Percentiles rank a stretch among this genome's conserved stretches.
Conservation (phyloP, 2,113 vertebrate species). For the Centropristis striata region DNA sequence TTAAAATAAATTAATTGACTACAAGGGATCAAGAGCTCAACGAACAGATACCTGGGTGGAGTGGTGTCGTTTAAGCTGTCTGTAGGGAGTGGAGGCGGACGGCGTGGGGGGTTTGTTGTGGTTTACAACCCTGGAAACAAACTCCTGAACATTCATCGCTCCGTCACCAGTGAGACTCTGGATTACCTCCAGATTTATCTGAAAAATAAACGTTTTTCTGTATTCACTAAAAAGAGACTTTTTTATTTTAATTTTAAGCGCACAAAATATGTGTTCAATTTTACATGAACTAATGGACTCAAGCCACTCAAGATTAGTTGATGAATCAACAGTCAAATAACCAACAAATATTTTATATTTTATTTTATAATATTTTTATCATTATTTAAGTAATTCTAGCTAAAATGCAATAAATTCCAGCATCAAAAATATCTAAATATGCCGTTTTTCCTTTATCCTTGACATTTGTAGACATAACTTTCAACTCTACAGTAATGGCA, state of each 20-base stretch:
- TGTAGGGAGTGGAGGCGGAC: slow-evolving; percentile 93
- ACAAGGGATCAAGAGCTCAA: slow-evolving; percentile 2
- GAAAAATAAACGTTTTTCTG: slow-evolving; percentile 32
- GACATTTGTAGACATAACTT: too few relatives aligned
- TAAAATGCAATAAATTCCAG: background rate
- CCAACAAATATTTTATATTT: too few relatives aligned
- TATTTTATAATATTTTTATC: too few relatives aligned
- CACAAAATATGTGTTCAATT: too few relatives aligned
- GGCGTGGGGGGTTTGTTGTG: slow-evolving; percentile 87
- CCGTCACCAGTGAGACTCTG: slow-evolving; percentile 85
- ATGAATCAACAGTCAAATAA: too few relatives aligned
- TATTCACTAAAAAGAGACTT: too few relatives aligned
- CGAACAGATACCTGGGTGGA: slow-evolving; percentile 90
- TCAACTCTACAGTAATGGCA: too few relatives aligned
- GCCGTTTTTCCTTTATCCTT: too few relatives aligned
- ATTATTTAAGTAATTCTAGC: background rate
- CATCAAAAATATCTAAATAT: background rate
- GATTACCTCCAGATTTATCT: slow-evolving; percentile 88
- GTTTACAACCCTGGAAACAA: slow-evolving; percentile 88
- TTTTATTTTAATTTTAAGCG: too few relatives aligned
- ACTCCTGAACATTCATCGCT: slow-evolving; percentile 91
- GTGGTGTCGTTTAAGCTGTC: slow-evolving; percentile 94
- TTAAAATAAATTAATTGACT: background rate
- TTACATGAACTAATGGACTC: too few relatives aligned
- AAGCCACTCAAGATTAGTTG: background rate